phyloP scores from a whole-genome alignment of 1,140 invertebrate species.

The Ceratitis capitata region DNA sequence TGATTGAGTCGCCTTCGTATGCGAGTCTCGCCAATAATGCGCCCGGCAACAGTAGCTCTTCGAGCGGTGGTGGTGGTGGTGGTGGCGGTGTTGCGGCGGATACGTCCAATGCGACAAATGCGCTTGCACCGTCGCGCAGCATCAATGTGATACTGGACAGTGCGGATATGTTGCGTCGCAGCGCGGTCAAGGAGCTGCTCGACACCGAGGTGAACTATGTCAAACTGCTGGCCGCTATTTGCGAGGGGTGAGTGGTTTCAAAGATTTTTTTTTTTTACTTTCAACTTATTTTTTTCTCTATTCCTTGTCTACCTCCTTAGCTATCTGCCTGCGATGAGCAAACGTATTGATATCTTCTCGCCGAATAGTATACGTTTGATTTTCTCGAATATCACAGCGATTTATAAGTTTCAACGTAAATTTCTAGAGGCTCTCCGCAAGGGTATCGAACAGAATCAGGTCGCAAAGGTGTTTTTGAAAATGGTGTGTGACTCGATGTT shows the following conservation, averaged over 20 bases:
- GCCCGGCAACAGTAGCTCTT: background rate
- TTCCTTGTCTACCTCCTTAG: slow-evolving; percentile 43
- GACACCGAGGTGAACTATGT: slow-evolving; percentile 64
- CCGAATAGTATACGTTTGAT: slow-evolving; percentile 61
- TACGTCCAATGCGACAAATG: background rate
- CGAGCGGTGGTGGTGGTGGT: background rate
- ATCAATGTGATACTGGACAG: slow-evolving; percentile 47
- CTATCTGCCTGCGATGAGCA: slow-evolving; percentile 62
- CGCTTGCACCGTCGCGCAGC: slow-evolving; percentile 37
- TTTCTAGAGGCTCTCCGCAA: slow-evolving; percentile 57
- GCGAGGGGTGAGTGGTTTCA: slow-evolving; percentile 54
- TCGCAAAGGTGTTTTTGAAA: slow-evolving; percentile 63
- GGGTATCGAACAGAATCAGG: slow-evolving; percentile 61
- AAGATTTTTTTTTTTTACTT: background rate
- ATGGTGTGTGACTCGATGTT: slow-evolving; percentile 55
- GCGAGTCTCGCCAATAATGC: background rate
- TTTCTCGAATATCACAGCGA: slow-evolving; percentile 61
- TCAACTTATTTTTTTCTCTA: background rate
- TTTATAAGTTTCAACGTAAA: slow-evolving; percentile 59
- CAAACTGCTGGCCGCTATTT: slow-evolving; percentile 59
- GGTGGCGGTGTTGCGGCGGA: background rate
- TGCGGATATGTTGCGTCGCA: slow-evolving; percentile 52
- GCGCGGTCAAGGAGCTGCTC: slow-evolving; percentile 59
- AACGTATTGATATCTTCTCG: slow-evolving; percentile 63
- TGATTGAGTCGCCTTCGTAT: slow-evolving; percentile 55